A percentile compares a stretch with the other conserved stretches of the same genome.
Evolutionary conservation across 2,888 invertebrate species (phyloP).

Genomic region (Amphipyra berbera): DNA sequence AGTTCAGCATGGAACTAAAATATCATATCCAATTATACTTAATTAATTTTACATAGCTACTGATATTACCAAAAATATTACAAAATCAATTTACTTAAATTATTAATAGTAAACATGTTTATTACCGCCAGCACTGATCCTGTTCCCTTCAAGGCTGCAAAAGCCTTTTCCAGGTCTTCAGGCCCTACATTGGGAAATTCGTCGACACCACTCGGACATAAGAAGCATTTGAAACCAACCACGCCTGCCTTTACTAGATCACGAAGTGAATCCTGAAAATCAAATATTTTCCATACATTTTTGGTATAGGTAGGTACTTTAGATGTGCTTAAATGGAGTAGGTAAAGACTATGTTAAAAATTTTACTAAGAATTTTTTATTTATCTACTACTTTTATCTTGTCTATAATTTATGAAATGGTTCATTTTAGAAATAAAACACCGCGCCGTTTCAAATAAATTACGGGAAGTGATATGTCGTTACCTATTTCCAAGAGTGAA

Average conservation of each 20-base stretch:
- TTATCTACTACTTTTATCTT: no score
- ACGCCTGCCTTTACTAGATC: constrained; percentile 91
- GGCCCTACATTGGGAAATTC: constrained; percentile 91
- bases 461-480: not conserved
- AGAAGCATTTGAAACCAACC: constrained; percentile 93
- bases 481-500: constrained; percentile 1
- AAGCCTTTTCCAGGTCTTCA: constrained; percentile 89
- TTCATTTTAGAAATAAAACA: not conserved
- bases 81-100: not conserved
- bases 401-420: no score
- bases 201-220: constrained; percentile 92
- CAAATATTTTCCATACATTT: not conserved
- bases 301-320: not conserved
- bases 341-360: no score
- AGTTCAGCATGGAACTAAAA: constrained; percentile 93
- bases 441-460: not conserved
- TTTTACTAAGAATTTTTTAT: no score
- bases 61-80: no score
- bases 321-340: no score
- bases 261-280: constrained; percentile 87
- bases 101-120: constrained; percentile 33
- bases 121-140: constrained; percentile 91
- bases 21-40: constrained; percentile 4
- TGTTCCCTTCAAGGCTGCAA: constrained; percentile 90
- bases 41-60: no score